Base-by-base conservation (phyloP, 2,888 invertebrate genomes). In the Thalpophila matura region DNA sequence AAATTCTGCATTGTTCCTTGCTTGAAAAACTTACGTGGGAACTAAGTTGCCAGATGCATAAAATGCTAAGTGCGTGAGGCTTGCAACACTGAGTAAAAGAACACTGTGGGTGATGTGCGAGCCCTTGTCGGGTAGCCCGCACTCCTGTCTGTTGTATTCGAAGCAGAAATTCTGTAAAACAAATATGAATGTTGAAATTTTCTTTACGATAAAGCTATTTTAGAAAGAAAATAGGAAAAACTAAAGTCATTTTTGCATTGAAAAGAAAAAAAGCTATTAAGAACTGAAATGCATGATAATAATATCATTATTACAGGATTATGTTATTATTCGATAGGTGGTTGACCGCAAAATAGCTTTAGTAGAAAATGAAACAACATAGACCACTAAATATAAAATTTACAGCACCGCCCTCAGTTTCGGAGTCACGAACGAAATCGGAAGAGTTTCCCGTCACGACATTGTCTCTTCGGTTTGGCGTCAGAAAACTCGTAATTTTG, bases 91-190 rank as follows among this genome's bases (percentile, higher is more conserved):
- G 46, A 90, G 72, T 61, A 93, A 72, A 22, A 86, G 27, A 50
- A 81, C 33, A 64, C 82, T 87, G 46, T 80, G 72, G 54, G 81
- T 71, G 37, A 65, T 56, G 27, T 67, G 66, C 10, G 80, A 69
- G 12, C 87, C 89, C 38, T 75, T 81, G 51, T 82, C 87, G 10
- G 83, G 70, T 54, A 85, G 54, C 7, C 87, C 84, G 81, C 95
- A 95, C 77, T 94, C 94, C 58, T 91, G 89, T 1, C 89, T 91
- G 16, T 91, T 89, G 77, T 94, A 95, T 82, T 91, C 93, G 54
- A 92, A 82, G 85, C 95, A 95, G 83, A 92, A 95, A 80, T 87
- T 93, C 95, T 95, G 95, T 45, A 88, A 89, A 81, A 56, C 71
- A 81, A 83, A 68, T 35, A 35, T 42, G 20, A 27, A 14, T 33